Conservation (phyloP, 23 tunicate genomes). For the Botrylloides violaceus region DNA sequence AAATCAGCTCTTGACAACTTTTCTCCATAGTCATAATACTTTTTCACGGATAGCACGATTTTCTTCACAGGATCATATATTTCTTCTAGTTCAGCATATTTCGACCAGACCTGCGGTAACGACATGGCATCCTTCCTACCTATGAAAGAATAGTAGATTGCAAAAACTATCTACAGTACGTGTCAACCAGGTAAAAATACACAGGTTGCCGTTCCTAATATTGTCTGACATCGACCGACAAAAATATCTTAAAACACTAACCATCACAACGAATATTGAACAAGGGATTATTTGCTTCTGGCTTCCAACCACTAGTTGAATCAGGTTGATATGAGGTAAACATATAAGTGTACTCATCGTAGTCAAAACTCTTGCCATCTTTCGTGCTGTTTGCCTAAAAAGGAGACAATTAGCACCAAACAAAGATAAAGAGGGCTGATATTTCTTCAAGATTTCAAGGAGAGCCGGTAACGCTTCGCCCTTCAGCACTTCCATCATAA, state of each 20-base stretch:
- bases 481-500: too few relatives aligned
- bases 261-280: not conserved
- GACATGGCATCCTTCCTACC: conserved; percentile 1
- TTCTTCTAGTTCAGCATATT: not conserved
- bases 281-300: not conserved
- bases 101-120: not conserved
- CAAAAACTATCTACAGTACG: too few relatives aligned
- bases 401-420: too few relatives aligned
- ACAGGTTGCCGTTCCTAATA: too few relatives aligned
- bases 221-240: too few relatives aligned
- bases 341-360: not conserved
- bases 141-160: not conserved
- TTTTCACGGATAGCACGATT: not conserved
- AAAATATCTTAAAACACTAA: too few relatives aligned
- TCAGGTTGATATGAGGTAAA: conserved; percentile 9
- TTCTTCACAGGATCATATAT: not conserved
- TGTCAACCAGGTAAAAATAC: too few relatives aligned
- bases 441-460: too few relatives aligned
- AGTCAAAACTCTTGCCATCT: conserved; percentile 7
- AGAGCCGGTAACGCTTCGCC: too few relatives aligned
- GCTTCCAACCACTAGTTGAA: not conserved
- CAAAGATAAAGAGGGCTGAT: too few relatives aligned
- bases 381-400: conserved; percentile 3
- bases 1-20: conserved; percentile 6
- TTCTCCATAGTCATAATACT: conserved; percentile 4